Evolutionary conservation across 2,888 invertebrate genomes (phyloP).

Genomic region (Branchellion lobata): DNA sequence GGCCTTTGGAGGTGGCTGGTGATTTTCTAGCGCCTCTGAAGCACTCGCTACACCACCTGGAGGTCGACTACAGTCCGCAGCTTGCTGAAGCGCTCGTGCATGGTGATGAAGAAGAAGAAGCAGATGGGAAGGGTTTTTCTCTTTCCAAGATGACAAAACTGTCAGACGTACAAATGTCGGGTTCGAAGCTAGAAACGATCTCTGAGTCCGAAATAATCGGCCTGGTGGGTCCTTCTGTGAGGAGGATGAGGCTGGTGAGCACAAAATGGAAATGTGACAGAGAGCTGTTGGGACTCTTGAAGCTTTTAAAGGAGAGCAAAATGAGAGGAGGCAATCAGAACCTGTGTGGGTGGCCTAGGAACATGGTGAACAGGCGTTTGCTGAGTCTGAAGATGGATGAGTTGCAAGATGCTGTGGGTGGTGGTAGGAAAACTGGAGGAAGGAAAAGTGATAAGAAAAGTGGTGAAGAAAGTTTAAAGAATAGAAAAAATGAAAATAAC

Average conservation of each 20-base stretch:
- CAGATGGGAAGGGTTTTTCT: conserved; percentile 17
- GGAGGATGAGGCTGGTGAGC: conserved; percentile 48
- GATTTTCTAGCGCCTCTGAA: conserved; percentile 21
- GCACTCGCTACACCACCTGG: conserved; percentile 42
- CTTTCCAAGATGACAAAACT: conserved; percentile 42
- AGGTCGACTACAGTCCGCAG: conserved; percentile 51
- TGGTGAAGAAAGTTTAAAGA: neutral
- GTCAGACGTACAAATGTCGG: conserved; percentile 51
- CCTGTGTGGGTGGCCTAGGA: conserved; percentile 1
- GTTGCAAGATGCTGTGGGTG: too few species aligned
- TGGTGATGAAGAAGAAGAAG: neutral
- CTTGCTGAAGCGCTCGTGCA: conserved; percentile 45
- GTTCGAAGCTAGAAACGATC: conserved; percentile 49
- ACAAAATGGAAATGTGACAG: conserved; percentile 50
- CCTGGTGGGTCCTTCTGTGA: conserved; percentile 45
- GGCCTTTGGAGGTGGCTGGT: neutral
- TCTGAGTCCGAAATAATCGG: conserved; percentile 38
- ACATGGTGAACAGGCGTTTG: neutral
- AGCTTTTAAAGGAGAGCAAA: too few species aligned
- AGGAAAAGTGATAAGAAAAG: neutral
- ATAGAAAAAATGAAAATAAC: neutral
- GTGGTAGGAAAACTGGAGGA: neutral
- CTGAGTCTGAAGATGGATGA: neutral
- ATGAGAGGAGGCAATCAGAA: neutral
- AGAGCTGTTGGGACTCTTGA: conserved; percentile 39